Evolutionary conservation across 2,797 vertebrate genomes (phyloP).

Genomic region (Anguilla megastoma): DNA sequence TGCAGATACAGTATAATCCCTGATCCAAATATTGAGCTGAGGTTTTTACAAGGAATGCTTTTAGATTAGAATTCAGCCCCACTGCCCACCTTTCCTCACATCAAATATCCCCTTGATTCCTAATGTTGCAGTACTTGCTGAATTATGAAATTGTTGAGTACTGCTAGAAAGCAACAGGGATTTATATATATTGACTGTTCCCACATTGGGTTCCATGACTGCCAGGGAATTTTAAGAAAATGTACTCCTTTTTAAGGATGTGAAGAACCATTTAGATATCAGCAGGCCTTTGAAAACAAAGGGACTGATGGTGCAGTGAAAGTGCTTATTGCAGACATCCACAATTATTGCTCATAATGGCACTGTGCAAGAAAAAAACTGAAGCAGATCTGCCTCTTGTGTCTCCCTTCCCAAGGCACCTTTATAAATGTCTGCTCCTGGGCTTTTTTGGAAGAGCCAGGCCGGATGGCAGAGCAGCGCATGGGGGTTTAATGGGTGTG

Average conservation of each 20-base stretch:
- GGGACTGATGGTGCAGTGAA: neutral
- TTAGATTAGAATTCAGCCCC: neutral
- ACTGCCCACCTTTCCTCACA: neutral
- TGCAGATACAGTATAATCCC: neutral
- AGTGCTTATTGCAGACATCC: neutral
- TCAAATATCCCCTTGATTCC: neutral
- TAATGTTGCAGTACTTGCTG: neutral
- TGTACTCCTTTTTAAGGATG: neutral
- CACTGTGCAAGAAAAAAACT: neutral
- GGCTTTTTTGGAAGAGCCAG: neutral
- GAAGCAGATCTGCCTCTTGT: neutral
- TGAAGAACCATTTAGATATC: neutral
- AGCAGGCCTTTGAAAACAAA: neutral
- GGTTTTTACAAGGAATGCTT: neutral
- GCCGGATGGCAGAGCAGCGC: neutral
- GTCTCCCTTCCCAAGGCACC: neutral
- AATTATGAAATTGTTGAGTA: neutral
- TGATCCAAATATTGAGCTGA: conserved; percentile 16
- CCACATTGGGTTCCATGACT: neutral
- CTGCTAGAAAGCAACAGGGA: neutral
- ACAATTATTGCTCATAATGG: neutral
- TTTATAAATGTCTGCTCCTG: neutral
- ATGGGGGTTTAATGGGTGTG: neutral
- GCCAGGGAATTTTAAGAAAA: neutral
- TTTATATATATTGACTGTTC: neutral